These are phyloP conservation scores for Morelia viridis DNA, from an alignment of 2,797 vertebrate species.

Conservation along the genomic window DNA sequence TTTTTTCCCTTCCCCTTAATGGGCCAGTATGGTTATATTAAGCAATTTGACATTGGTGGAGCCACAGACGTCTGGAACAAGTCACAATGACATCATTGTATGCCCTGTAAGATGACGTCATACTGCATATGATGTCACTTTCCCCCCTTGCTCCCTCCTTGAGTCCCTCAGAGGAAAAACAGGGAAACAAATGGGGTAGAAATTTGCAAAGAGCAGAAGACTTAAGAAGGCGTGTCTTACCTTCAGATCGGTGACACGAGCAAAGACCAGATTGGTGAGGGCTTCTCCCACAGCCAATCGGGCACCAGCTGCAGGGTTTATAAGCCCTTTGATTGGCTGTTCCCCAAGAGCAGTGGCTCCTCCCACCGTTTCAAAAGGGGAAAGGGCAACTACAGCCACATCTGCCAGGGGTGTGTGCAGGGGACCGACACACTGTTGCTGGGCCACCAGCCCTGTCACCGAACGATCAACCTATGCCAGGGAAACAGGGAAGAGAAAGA, in stretches of 20 bases:
- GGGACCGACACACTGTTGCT: slow-evolving; percentile 94
- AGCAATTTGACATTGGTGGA: background rate
- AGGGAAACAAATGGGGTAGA: background rate
- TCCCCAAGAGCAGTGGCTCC: slow-evolving; percentile 90
- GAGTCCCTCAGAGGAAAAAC: background rate
- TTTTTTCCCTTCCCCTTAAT: background rate
- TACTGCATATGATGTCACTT: background rate
- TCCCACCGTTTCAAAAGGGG: slow-evolving; percentile 81
- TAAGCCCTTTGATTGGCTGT: slow-evolving; percentile 90
- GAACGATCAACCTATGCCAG: slow-evolving; percentile 88
- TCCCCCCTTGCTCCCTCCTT: background rate
- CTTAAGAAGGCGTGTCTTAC: slow-evolving; percentile 64
- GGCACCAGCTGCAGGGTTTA: slow-evolving; percentile 83
- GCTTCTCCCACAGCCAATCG: slow-evolving; percentile 90
- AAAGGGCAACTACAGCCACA: slow-evolving; percentile 89
- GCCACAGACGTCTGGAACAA: background rate
- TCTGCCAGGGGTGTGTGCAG: slow-evolving; percentile 91
- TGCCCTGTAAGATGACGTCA: background rate
- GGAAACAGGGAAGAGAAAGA: background rate
- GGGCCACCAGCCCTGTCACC: slow-evolving; percentile 90
- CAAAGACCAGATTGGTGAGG: slow-evolving; percentile 91
- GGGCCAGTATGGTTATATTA: background rate
- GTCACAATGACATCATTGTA: background rate
- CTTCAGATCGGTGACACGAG: slow-evolving; percentile 82
- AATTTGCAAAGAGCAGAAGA: background rate